A percentile compares a stretch with the other conserved stretches of the same genome.
Conservation (phyloP, 2,888 invertebrate species). For the Epirrhoe alternata region DNA sequence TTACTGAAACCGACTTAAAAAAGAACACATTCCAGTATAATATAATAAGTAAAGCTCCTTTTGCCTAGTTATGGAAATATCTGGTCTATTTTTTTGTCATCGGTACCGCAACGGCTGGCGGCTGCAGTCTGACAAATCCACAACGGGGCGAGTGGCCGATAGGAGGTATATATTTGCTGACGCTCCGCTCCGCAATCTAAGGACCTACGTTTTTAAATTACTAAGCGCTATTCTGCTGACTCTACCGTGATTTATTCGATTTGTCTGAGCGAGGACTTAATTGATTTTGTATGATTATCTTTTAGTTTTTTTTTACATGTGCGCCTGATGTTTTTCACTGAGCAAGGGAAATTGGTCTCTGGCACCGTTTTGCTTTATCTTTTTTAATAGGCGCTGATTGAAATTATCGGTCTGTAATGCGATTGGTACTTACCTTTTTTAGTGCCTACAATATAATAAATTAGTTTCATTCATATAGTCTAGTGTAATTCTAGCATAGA, state of each 20-base stretch:
- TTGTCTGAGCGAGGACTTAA: conserved; percentile 43
- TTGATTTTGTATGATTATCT: conserved; percentile 38
- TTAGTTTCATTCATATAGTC: not conserved
- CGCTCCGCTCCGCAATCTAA: conserved; percentile 62
- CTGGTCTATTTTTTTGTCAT: conserved; percentile 48
- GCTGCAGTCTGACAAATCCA: conserved; percentile 78
- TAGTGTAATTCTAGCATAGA: not conserved
- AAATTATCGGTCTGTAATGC: not conserved
- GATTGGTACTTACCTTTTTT: not conserved
- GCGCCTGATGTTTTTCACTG: conserved; percentile 26
- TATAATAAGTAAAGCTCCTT: not conserved
- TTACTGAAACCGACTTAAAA: no score
- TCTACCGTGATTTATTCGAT: conserved; percentile 50
- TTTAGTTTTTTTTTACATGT: not conserved
- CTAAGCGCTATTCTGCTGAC: conserved; percentile 52
- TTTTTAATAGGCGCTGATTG: conserved; percentile 7
- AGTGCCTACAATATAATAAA: not conserved
- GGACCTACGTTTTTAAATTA: conserved; percentile 69
- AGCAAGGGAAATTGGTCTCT: conserved; percentile 7
- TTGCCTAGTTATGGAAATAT: conserved; percentile 16
- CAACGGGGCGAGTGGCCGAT: conserved; percentile 72
- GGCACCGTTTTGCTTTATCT: conserved; percentile 14
- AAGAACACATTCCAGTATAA: no score
- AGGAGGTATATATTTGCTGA: conserved; percentile 80
- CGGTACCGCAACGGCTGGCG: conserved; percentile 56